Conservation (phyloP, 1,140 invertebrate species). For the Babylonia areolata region DNA sequence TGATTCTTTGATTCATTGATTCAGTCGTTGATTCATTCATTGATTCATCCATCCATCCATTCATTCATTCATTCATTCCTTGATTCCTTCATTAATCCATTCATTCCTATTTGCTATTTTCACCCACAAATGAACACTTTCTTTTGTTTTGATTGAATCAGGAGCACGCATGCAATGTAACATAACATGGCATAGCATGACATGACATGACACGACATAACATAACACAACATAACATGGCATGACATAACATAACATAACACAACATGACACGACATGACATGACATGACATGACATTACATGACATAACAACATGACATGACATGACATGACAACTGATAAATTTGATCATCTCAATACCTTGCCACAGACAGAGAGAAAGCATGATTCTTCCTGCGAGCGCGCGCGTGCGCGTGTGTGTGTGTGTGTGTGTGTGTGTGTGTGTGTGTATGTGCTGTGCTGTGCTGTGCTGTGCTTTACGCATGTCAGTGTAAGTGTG, state of each 20-base stretch:
- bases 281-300: neutral
- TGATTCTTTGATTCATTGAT: neutral
- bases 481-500: conserved; percentile 15
- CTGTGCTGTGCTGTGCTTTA: too few relatives aligned
- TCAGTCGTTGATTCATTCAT: neutral
- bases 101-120: too few relatives aligned
- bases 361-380: too few relatives aligned
- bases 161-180: too few relatives aligned
- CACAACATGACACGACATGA: too few relatives aligned
- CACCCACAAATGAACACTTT: too few relatives aligned
- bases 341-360: too few relatives aligned
- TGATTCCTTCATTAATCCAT: too few relatives aligned
- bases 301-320: neutral
- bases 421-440: conserved; percentile 9
- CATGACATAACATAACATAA: neutral
- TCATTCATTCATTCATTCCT: too few relatives aligned
- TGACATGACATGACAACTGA: neutral
- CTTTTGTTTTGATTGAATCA: too few relatives aligned
- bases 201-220: neutral
- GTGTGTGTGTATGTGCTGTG: neutral
- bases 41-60: too few relatives aligned
- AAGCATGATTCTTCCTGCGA: neutral
- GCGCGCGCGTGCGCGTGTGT: neutral
- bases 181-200: too few relatives aligned
- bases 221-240: neutral